Base-by-base conservation (phyloP, 2,888 invertebrate species). In the Chaetogeoica ovagalla region DNA sequence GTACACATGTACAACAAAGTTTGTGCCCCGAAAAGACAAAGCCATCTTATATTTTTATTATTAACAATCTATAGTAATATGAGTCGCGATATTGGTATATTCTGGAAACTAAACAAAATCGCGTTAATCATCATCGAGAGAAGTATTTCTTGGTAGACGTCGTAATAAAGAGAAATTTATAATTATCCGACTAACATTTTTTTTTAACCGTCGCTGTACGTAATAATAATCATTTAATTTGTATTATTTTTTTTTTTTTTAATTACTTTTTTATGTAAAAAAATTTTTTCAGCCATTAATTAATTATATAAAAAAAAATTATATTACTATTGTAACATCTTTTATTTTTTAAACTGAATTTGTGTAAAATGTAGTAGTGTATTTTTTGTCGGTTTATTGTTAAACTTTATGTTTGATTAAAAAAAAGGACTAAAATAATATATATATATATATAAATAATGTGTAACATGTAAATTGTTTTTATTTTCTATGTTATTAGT, bases 301-400 rank as follows among this genome's bases (percentile, higher is more conserved):
- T 52, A 48, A 71, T 73, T 43, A 43, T 21, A 59, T 21, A 73
- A 30, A 68, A 30, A 30, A 30, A 30, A 30, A 30, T 30, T 75
- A 66, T 66, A 43, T 52, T 52, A 52, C 15, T 63, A 63, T 62
- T 63, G 37, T 63, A 63, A n/a, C 69, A 68, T 43, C 43, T 52
- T 66, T 57, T 66, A 43, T 75, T 65, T 74, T 63, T 65, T 30
- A 69, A 76, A 76, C 43, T 57, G 39, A 68, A 68, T 43, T 37
- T 23, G 7, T 69, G 60, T 60, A 52, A 76, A 70, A 71, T 55
- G 37, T 70, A 79, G 62, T 37, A 55, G 52, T 17, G 43, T 69
- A 79, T 62, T 55, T 79, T 68, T 70, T 70, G 52, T 79, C 70
- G 17, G 39, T 63, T 79, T 62, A 71, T 70, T 79, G 79, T 79